A percentile compares a stretch with the other conserved stretches of the same genome.
Conservation (phyloP, 2,113 vertebrate genomes). For the Mormyrus lacerda region DNA sequence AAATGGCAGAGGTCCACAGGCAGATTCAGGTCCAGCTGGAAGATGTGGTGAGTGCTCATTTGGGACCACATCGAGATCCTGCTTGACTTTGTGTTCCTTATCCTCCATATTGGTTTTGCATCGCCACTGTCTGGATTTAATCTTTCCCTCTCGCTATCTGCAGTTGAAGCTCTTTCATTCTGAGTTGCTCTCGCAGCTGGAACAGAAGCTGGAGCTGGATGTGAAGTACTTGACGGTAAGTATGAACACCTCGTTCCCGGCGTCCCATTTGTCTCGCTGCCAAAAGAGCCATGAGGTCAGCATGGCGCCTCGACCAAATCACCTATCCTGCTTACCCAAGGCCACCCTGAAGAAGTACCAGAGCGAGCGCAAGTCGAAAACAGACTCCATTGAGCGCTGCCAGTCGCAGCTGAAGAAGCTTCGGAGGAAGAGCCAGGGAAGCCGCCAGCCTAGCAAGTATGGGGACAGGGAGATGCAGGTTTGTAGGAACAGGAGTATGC, state of each 20-base stretch:
- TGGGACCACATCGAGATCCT: background rate
- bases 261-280: background rate
- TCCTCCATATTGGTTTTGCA: background rate
- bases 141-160: background rate
- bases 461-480: slow-evolving; percentile 79
- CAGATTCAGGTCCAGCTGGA: slow-evolving; percentile 78
- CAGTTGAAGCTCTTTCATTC: slow-evolving; percentile 78
- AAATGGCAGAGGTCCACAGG: slow-evolving; percentile 78
- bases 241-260: background rate
- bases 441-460: slow-evolving; percentile 74
- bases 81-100: background rate
- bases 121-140: background rate
- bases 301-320: background rate
- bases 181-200: slow-evolving; percentile 71
- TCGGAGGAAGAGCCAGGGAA: slow-evolving; percentile 70
- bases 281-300: background rate
- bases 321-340: slow-evolving; percentile 36
- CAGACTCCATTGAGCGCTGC: slow-evolving; percentile 70
- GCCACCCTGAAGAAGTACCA: slow-evolving; percentile 76
- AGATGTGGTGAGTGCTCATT: slow-evolving; percentile 62
- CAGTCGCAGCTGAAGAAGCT: slow-evolving; percentile 76
- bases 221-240: slow-evolving; percentile 72
- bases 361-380: slow-evolving; percentile 65
- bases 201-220: slow-evolving; percentile 76
- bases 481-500: background rate